Base-by-base conservation (phyloP, 2,113 vertebrate genomes). In the Kryptolebias marmoratus region DNA sequence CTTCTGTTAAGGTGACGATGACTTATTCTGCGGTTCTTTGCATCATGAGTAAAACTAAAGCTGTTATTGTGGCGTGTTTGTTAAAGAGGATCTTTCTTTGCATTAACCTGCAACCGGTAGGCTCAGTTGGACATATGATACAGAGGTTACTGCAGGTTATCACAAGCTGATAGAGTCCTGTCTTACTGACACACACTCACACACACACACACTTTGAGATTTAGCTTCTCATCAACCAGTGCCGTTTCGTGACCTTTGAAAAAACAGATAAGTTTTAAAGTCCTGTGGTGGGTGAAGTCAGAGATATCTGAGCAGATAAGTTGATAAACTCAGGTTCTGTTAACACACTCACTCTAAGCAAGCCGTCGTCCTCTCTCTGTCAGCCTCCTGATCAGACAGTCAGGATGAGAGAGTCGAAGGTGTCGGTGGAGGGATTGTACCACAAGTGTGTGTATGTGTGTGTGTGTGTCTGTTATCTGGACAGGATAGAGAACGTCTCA, bases 341-440 rank as follows among this genome's bases (percentile, higher is more conserved):
- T 36, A 31, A 54, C 10, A 54, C 39, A 30, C 2, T 77, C 11
- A 0, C 14, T 72, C 2, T 28, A 56, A 56, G 13, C 59, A 13
- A 0, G 27, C 3, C 0, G 2, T 63, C 48, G 22, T 14, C 32
- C 45, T 65, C 64, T 57, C 71, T 73, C 64, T 30, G 13, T 49
- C 30, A 28, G 83, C 53, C 61, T 87, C 83, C 88, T 90, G 91
- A 92, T 88, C 79, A 86, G 5, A 73, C 85, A 92, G 64, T 89
- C 91, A 87, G 87, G 86, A 84, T 53, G 48, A 65, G 64, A 73
- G 73, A 54, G 71, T 45, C 60, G 11, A 64, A 22, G 44, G 59
- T 80, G 71, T 54, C 52, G 12, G 32, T 39, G 59, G 59, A 64
- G 5, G 16, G 7, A 30, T 2, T 1, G 44, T 45, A 22, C 22